Evolutionary conservation across 2,113 vertebrate species (phyloP).

Genomic region (Etia nguti): DNA sequence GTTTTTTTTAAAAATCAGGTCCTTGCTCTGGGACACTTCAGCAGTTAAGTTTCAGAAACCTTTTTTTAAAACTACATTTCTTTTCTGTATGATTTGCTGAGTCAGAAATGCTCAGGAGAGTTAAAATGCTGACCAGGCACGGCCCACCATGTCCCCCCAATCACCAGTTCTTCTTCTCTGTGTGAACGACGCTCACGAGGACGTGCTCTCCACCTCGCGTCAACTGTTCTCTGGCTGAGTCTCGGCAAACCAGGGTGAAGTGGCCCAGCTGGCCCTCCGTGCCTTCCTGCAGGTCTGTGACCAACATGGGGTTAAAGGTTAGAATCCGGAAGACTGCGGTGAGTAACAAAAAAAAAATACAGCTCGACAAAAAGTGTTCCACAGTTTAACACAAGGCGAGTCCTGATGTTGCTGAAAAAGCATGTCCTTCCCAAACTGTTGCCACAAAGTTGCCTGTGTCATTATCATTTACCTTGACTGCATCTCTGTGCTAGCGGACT

Average conservation of each 20-base stretch:
- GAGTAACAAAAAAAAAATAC: background rate
- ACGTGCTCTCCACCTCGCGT: constrained; percentile 77
- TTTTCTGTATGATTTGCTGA: background rate
- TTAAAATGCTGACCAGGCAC: background rate
- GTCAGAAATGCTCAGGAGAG: background rate
- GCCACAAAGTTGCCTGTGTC: background rate
- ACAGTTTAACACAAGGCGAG: background rate
- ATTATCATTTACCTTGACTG: background rate
- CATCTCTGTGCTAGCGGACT: background rate
- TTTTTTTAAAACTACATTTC: background rate
- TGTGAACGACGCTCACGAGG: constrained; percentile 78
- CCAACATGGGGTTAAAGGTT: background rate
- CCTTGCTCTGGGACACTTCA: background rate
- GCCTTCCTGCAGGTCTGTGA: constrained; percentile 71
- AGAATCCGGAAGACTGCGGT: background rate
- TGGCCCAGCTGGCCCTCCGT: constrained; percentile 69
- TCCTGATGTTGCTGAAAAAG: background rate
- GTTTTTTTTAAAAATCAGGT: background rate
- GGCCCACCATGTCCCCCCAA: background rate
- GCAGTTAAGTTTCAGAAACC: background rate
- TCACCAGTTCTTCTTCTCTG: constrained; percentile 80
- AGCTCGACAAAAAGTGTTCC: background rate
- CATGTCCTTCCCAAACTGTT: background rate
- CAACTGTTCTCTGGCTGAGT: constrained; percentile 73
- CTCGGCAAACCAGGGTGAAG: constrained; percentile 83